Evolutionary conservation across 1,140 invertebrate species (phyloP).

Genomic region (Penaeus chinensis): DNA sequence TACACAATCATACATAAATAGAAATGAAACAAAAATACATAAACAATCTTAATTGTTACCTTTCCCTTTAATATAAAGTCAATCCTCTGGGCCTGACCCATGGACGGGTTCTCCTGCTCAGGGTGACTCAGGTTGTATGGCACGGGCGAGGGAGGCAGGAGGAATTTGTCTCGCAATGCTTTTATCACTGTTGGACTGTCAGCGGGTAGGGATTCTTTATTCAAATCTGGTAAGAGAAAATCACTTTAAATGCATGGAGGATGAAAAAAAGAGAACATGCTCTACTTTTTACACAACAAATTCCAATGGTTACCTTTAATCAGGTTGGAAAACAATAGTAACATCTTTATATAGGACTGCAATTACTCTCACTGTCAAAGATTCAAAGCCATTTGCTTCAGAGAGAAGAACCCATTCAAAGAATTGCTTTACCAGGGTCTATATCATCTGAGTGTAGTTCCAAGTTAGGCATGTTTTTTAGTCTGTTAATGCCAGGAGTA

Average conservation of each 20-base stretch:
- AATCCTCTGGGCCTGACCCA: slow-evolving; percentile 63
- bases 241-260: background rate
- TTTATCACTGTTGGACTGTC: slow-evolving; percentile 35
- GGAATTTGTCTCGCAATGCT: slow-evolving; percentile 30
- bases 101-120: slow-evolving; percentile 59
- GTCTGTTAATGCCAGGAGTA: too few relatives aligned
- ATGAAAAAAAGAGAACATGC: too few relatives aligned
- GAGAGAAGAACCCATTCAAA: too few relatives aligned
- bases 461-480: too few relatives aligned
- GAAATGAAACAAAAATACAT: too few relatives aligned
- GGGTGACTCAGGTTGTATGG: slow-evolving; percentile 56
- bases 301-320: background rate
- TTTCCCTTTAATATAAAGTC: slow-evolving; percentile 57
- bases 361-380: too few relatives aligned
- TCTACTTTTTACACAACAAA: too few relatives aligned
- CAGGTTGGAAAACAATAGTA: background rate
- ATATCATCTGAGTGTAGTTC: too few relatives aligned
- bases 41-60: slow-evolving; percentile 33
- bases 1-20: too few relatives aligned
- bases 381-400: too few relatives aligned
- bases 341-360: too few relatives aligned
- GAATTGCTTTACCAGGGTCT: too few relatives aligned
- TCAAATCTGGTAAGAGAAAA: slow-evolving; percentile 33
- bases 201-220: slow-evolving; percentile 25
- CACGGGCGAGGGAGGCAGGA: slow-evolving; percentile 48